Evolutionary conservation across 2,113 vertebrate genomes (phyloP).

Genomic region (Aldabrachelys gigantea): DNA sequence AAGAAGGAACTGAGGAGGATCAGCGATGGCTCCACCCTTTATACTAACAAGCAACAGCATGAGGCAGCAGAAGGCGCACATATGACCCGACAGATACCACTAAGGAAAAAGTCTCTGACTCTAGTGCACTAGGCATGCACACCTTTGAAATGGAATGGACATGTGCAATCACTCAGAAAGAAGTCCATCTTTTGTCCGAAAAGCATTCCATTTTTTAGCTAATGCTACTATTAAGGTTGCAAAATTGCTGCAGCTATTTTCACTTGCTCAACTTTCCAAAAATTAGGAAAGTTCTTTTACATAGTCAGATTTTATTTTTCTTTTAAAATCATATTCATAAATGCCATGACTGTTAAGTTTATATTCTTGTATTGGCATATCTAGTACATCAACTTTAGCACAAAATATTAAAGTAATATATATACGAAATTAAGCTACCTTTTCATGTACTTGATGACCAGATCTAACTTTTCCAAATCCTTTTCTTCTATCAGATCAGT

Average conservation of each 20-base stretch:
- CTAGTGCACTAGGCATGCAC: no score
- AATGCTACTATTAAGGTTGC: neutral
- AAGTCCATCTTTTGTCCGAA: neutral
- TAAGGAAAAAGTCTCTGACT: no score
- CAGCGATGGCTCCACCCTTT: no score
- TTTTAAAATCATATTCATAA: neutral
- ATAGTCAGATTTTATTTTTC: neutral
- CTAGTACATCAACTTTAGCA: neutral
- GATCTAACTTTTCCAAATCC: slow-evolving; percentile 95
- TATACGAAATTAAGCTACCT: slow-evolving; percentile 71
- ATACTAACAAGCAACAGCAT: no score
- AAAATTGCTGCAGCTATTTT: neutral
- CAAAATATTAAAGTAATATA: neutral
- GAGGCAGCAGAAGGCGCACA: no score
- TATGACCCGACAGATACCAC: no score
- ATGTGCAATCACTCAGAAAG: no score
- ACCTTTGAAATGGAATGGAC: no score
- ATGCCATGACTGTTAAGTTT: neutral
- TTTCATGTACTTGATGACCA: slow-evolving; percentile 99
- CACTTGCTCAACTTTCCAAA: neutral
- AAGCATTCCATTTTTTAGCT: neutral
- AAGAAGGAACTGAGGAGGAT: no score
- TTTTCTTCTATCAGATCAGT: slow-evolving; percentile 97
- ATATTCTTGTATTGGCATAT: neutral
- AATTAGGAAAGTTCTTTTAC: neutral